Conservation (phyloP, 2,888 invertebrate genomes). For the Gymnoscelis rufifasciata region DNA sequence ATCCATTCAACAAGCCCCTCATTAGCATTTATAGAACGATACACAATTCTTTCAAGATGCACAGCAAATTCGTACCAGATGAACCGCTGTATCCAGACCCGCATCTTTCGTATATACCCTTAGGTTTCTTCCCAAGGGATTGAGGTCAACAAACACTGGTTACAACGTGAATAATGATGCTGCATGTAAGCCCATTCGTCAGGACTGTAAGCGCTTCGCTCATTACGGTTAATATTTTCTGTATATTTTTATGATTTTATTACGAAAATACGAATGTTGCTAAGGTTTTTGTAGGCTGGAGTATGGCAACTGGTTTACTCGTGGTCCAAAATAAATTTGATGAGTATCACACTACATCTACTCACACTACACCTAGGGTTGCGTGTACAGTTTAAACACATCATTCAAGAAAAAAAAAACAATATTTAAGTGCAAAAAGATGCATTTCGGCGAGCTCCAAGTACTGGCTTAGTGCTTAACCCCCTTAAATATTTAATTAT, state of each 20-base stretch:
- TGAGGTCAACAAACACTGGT: slow-evolving; percentile 42
- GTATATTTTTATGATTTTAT: background rate
- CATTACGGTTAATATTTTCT: slow-evolving; percentile 42
- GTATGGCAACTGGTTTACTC: too few relatives aligned
- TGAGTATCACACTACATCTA: too few relatives aligned
- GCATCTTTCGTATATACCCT: slow-evolving; percentile 5
- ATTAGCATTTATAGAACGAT: slow-evolving; percentile 40
- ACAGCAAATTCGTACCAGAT: slow-evolving; percentile 53
- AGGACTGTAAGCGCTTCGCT: slow-evolving; percentile 59
- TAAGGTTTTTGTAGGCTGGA: too few relatives aligned
- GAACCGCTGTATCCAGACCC: slow-evolving; percentile 40
- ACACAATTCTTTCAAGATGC: slow-evolving; percentile 56
- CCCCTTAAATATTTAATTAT: too few relatives aligned
- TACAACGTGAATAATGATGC: slow-evolving; percentile 61
- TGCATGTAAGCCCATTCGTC: slow-evolving; percentile 54
- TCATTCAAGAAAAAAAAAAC: too few relatives aligned
- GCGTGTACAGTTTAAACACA: too few relatives aligned
- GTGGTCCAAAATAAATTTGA: too few relatives aligned
- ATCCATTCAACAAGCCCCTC: slow-evolving; percentile 29
- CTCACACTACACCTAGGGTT: too few relatives aligned
- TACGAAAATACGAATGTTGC: too few relatives aligned
- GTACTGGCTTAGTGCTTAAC: too few relatives aligned
- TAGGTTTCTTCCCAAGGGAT: slow-evolving; percentile 11
- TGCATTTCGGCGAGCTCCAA: too few relatives aligned
- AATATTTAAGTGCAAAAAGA: too few relatives aligned